These are phyloP conservation scores for Drosophila merina DNA, from an alignment of 2,888 invertebrate species.

Conservation along the genomic window DNA sequence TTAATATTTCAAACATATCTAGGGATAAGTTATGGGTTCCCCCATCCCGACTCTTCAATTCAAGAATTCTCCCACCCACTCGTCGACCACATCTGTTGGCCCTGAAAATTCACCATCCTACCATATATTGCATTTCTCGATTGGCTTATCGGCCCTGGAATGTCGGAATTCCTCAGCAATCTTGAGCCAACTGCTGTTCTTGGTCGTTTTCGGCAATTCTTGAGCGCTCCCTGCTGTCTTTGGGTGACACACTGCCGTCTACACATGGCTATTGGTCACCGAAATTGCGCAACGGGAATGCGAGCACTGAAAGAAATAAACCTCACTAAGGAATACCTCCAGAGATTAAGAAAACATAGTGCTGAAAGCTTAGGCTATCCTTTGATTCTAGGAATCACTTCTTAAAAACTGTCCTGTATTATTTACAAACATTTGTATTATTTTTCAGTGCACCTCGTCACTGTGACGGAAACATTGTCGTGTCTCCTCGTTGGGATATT, in stretches of 20 bases:
- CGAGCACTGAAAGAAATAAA: slow-evolving; percentile 7
- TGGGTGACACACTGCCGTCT: slow-evolving; percentile 44
- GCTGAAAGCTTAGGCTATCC: no score
- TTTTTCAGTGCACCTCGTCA: slow-evolving; percentile 48
- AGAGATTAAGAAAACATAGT: no score
- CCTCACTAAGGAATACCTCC: no score
- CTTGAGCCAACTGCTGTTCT: slow-evolving; percentile 61
- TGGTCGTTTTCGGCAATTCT: slow-evolving; percentile 33
- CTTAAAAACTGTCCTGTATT: no score
- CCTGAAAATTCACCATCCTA: slow-evolving; percentile 24
- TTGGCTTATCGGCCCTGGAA: slow-evolving; percentile 39
- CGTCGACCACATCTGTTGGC: slow-evolving; percentile 33
- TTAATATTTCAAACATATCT: slow-evolving; percentile 74
- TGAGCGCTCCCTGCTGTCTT: slow-evolving; percentile 35
- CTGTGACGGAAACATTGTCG: slow-evolving; percentile 74
- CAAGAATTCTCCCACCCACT: slow-evolving; percentile 9
- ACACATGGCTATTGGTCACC: slow-evolving; percentile 54
- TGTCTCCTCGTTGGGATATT: slow-evolving; percentile 63
- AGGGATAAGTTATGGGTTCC: slow-evolving; percentile 73
- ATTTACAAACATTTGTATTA: not conserved
- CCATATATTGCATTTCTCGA: slow-evolving; percentile 35
- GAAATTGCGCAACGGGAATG: slow-evolving; percentile 66
- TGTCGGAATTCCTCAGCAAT: slow-evolving; percentile 57
- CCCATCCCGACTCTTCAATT: not conserved
- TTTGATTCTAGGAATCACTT: no score